These are phyloP conservation scores for Phasia obesa DNA, from an alignment of 2,888 invertebrate genomes.

Conservation along the genomic window DNA sequence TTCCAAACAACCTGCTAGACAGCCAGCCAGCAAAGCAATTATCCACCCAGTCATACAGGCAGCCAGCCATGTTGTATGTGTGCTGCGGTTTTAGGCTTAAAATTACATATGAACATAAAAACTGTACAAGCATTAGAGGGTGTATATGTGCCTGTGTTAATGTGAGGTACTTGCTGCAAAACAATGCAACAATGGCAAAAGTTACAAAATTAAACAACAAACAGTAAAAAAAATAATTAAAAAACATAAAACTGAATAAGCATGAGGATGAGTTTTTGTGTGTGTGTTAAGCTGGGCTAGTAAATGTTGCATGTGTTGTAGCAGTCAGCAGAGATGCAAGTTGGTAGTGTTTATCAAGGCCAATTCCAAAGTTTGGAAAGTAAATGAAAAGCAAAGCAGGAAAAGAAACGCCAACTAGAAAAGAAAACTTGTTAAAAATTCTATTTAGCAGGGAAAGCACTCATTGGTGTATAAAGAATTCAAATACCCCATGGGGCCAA, in stretches of 20 bases:
- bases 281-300: neutral
- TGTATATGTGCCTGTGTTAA: neutral
- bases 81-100: constrained; percentile 44
- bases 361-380: constrained; percentile 57
- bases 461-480: constrained; percentile 44
- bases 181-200: constrained; percentile 66
- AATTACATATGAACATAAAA: constrained; percentile 3
- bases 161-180: constrained; percentile 45
- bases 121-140: neutral
- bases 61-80: constrained; percentile 56
- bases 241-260: constrained; percentile 21
- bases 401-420: constrained; percentile 23
- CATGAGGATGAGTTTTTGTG: neutral
- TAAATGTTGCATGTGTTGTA: constrained; percentile 2
- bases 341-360: constrained; percentile 58
- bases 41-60: constrained; percentile 18
- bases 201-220: constrained; percentile 56
- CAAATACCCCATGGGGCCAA: constrained; percentile 48
- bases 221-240: no score
- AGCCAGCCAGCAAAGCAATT: constrained; percentile 25
- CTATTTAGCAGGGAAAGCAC: constrained; percentile 42
- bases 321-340: constrained; percentile 1
- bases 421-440: constrained; percentile 67
- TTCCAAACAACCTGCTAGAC: constrained; percentile 34
- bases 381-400: constrained; percentile 20